Evolutionary conservation across 2,888 invertebrate genomes (phyloP).

Genomic region (Protodeltote pygarga): DNA sequence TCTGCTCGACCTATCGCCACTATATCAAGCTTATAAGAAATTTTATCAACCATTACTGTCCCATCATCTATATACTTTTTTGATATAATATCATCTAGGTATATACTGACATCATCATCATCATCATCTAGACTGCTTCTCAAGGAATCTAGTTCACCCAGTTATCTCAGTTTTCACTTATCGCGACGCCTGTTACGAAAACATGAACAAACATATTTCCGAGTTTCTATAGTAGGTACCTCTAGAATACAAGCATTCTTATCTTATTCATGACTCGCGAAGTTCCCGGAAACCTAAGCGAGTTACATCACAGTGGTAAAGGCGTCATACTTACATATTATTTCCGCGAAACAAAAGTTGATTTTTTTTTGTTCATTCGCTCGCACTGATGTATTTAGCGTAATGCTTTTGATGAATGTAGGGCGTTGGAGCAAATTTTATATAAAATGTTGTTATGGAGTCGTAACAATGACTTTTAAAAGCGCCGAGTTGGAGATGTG

Average conservation of each 20-base stretch:
- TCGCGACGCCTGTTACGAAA: background rate
- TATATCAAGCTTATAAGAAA: too few relatives aligned
- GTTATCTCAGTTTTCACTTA: background rate
- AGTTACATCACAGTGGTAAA: constrained; percentile 33
- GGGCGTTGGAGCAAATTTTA: constrained; percentile 15
- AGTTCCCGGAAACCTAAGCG: constrained; percentile 24
- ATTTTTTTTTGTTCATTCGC: constrained; percentile 35
- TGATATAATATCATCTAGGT: too few relatives aligned
- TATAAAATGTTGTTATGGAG: too few relatives aligned
- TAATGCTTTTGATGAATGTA: constrained; percentile 34
- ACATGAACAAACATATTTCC: constrained; percentile 6
- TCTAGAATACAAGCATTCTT: constrained; percentile 8
- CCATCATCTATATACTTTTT: too few relatives aligned
- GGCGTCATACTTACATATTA: constrained; percentile 15
- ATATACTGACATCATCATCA: too few relatives aligned
- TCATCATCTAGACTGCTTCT: too few relatives aligned
- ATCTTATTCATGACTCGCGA: constrained; percentile 19
- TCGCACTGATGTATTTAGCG: constrained; percentile 33
- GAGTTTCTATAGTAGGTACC: constrained; percentile 1
- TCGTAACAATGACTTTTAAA: too few relatives aligned
- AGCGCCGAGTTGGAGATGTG: too few relatives aligned
- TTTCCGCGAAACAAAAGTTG: constrained; percentile 30
- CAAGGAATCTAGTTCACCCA: too few relatives aligned
- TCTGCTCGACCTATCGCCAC: too few relatives aligned
- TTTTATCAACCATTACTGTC: too few relatives aligned